These are phyloP conservation scores for Embiotoca jacksoni DNA, from an alignment of 2,113 vertebrate genomes.

Conservation along the genomic window DNA sequence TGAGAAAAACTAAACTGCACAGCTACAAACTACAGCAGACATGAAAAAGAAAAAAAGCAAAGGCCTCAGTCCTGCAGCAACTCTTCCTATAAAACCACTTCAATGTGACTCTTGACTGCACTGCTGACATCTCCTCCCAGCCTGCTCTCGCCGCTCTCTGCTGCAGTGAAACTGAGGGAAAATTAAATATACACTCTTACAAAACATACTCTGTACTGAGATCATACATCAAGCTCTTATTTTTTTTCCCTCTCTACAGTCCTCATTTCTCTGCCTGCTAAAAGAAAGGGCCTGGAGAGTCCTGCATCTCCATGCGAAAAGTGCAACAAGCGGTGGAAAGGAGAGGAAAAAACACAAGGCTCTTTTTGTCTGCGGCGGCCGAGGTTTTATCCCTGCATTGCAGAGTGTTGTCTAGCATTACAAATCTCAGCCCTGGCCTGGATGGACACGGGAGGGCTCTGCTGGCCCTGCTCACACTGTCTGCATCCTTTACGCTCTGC, in stretches of 20 bases:
- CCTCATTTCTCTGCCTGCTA: constrained; percentile 38
- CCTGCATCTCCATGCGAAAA: constrained; percentile 59
- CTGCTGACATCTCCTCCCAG: constrained; percentile 23
- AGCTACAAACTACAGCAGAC: constrained; percentile 29
- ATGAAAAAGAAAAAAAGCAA: constrained; percentile 33
- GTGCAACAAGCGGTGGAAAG: constrained; percentile 52
- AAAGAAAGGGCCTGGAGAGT: constrained; percentile 42
- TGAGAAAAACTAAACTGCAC: neutral
- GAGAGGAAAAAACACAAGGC: constrained; percentile 67
- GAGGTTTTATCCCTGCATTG: constrained; percentile 75
- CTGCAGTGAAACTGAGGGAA: constrained; percentile 33
- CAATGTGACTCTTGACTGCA: constrained; percentile 25
- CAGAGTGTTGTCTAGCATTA: constrained; percentile 82
- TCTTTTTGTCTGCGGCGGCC: constrained; percentile 74
- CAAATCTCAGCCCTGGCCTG: constrained; percentile 77
- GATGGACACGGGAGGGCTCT: constrained; percentile 73
- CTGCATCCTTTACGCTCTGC: constrained; percentile 72
- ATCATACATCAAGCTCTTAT: constrained; percentile 44
- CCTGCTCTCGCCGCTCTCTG: constrained; percentile 16
- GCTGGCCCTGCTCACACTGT: constrained; percentile 66
- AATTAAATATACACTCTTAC: constrained; percentile 7
- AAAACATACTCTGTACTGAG: constrained; percentile 32
- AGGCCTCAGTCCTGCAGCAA: constrained; percentile 43
- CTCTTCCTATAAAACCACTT: constrained; percentile 9
- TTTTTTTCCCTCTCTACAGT: constrained; percentile 36